Base-by-base conservation (phyloP, 2,888 invertebrate species). In the Cephus nigrinus region DNA sequence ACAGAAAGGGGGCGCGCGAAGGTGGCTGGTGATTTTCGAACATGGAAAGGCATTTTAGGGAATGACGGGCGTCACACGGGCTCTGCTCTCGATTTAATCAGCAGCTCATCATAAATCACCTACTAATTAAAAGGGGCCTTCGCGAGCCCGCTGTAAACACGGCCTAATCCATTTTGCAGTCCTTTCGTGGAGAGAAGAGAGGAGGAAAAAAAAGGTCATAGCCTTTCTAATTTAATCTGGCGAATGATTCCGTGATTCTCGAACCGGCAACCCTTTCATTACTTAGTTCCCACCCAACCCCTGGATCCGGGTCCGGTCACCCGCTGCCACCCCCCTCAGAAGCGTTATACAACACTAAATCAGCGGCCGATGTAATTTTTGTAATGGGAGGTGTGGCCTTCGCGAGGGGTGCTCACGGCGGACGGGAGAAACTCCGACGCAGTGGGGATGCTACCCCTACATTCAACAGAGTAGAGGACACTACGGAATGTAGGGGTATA, bases 371-470 rank as follows among this genome's bases (percentile, higher is more conserved):
- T 90, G 90, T 91, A 91, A 91, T 91, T 91, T 91, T 91, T 91
- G 91, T 91, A 91, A 91, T 91, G 91, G 91, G 89, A 91, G 91
- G 91, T 91, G 91, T 91, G 91, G 91, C 90, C 85, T 89, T 84
- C 87, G 80, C 85, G 87, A 87, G 87, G 87, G 77, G 78, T 78
- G 76, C 35, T 12, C 72, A 68, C 69, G 71, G 73, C 55, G 55
- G 82, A 84, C 82, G 85, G 87, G 83, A 85, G 79, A 82, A 81
- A 78, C 81, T 75, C 55, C 78, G 36, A 69, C 75, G n/a, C n/a
- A 69, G 84, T 77, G 82, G 82, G 82, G 83, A 83, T 77, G 74
- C 4, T 72, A 78, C 81, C 79, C 82, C 82, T 78, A 55, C 55
- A 23, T 55, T 55, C 55, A 55, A 55, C 55, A 55, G 55, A 55